A percentile compares a stretch with the other conserved stretches of the same genome.
These are phyloP conservation scores for Norana najaformis DNA, from an alignment of 2,888 invertebrate species.

Conservation along the genomic window DNA sequence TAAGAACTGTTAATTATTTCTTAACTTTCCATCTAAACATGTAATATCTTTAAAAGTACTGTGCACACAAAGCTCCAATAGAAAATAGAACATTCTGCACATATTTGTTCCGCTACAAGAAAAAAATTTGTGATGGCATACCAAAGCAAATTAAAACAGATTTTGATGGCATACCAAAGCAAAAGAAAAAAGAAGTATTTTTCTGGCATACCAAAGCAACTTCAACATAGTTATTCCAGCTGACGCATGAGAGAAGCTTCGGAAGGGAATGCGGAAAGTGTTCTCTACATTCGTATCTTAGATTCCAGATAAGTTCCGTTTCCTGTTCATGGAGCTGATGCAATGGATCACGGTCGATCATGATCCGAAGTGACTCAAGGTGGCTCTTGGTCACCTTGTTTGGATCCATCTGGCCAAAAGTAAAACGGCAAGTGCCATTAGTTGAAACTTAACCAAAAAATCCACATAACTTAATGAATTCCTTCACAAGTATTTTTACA, in stretches of 20 bases:
- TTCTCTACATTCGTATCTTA: conserved; percentile 75
- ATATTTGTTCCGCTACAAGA: not conserved
- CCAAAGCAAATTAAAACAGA: conserved; percentile 73
- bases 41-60: not conserved
- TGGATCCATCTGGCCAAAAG: conserved; percentile 20
- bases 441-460: not conserved
- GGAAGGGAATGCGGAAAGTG: conserved; percentile 79
- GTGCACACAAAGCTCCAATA: not conserved
- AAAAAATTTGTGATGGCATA: too few species aligned
- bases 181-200: too few species aligned
- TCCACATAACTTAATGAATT: not conserved
- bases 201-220: conserved; percentile 72
- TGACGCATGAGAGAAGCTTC: conserved; percentile 83
- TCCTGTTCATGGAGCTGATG: conserved; percentile 89
- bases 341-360: conserved; percentile 76
- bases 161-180: conserved; percentile 72
- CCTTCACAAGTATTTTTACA: not conserved
- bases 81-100: not conserved
- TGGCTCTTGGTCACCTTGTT: conserved; percentile 39
- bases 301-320: conserved; percentile 78
- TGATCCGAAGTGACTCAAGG: conserved; percentile 66
- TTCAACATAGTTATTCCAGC: conserved; percentile 80
- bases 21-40: not conserved
- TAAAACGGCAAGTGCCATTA: not conserved
- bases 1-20: not conserved